Evolutionary conservation across 2,888 invertebrate species (phyloP), one percentile per base, ranked within the genome.

Genomic region (Dioctria rufipes): DNA sequence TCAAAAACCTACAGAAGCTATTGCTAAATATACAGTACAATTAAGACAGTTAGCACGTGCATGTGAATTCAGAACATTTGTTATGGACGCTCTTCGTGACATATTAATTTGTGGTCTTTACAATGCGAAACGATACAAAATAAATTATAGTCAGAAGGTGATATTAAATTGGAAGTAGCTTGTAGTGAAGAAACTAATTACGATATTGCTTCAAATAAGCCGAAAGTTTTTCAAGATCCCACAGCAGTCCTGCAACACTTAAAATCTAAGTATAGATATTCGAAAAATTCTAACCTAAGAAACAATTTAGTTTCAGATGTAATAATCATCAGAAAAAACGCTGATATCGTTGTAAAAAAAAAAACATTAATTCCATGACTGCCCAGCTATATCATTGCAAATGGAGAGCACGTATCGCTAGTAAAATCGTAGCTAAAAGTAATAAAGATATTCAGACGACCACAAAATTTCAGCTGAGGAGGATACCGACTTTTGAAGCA

Each of bases 31-130:
- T 11, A 42, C 80, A 0, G 77, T 69, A 42, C 80, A 77, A 3
- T 54, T 80, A 11, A 80, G 77, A 78, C 51, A 77, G 63, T 61
- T 78, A 63, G 80, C 78, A n/a, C 66, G 78, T 69, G 61, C 80
- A 58, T 80, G 82, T 54, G n/a, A 54, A 54, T 54, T 11, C 11
- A n/a, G 9, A n/a, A 4, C 0, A 43, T 69, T 69, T 69, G 25
- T 25, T 25, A 25, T 25, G 25, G 25, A 25, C 25, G 25, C 25
- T 25, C 46, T 80, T 3, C 73, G 78, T 25, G 80, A 80, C 80
- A 69, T 65, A 46, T 75, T 82, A 9, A 80, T 82, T 42, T 69
- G 80, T 42, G 80, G 78, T 1, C 58, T 80, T 11, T 40, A 49
- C 51, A 73, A 82, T 43, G 51, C 25, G 2, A 73, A 9, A 80